A percentile compares a stretch with the other conserved stretches of the same genome.
These are phyloP conservation scores for Eubucco bourcierii DNA, from an alignment of 2,113 vertebrate species.

Conservation along the genomic window DNA sequence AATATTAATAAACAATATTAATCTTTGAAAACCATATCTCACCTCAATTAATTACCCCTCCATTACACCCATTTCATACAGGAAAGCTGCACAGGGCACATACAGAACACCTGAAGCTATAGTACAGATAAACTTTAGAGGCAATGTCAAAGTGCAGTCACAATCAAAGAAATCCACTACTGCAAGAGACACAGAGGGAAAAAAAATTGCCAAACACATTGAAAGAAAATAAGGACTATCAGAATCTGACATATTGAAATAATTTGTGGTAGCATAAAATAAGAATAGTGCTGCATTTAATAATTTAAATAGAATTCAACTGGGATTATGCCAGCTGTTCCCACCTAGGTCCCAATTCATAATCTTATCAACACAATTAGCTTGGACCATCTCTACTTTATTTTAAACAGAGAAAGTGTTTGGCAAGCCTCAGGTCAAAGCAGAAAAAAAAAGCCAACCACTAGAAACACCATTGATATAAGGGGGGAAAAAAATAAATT, in stretches of 20 bases:
- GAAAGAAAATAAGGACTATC: neutral
- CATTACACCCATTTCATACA: neutral
- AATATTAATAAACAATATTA: too few species aligned
- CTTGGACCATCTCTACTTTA: neutral
- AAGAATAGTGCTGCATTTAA: neutral
- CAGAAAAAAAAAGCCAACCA: neutral
- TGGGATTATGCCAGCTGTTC: neutral
- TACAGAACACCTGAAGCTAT: neutral
- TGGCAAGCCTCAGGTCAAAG: neutral
- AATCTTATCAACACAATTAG: neutral
- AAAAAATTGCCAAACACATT: neutral
- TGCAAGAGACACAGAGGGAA: too few species aligned
- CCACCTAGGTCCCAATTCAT: neutral
- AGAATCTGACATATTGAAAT: fast-evolving
- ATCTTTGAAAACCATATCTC: too few species aligned
- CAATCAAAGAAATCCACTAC: neutral
- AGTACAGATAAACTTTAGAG: too few species aligned
- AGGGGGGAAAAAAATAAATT: neutral
- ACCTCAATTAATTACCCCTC: too few species aligned
- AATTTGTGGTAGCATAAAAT: neutral
- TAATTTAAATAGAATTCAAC: neutral
- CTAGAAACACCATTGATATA: fast-evolving
- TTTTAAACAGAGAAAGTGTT: neutral
- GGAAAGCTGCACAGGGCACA: neutral
- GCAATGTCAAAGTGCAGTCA: neutral